Conservation (phyloP, 2,888 invertebrate genomes). For the Sisyra nigra region DNA sequence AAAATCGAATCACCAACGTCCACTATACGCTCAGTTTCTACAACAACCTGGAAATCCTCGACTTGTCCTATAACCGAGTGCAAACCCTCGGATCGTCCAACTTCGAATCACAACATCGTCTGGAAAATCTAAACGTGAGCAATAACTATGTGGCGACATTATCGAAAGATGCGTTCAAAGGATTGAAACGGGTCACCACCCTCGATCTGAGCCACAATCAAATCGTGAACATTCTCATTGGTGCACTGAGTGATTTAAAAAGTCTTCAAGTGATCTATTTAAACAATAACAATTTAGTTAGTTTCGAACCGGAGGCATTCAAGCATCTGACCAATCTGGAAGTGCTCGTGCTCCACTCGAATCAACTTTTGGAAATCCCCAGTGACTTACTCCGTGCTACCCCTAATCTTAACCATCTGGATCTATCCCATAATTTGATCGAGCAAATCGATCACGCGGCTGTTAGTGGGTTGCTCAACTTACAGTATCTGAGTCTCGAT, state of each 20-base stretch:
- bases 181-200: conserved; percentile 45
- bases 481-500: conserved; percentile 52
- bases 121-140: conserved; percentile 62
- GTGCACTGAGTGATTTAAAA: conserved; percentile 63
- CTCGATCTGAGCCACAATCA: conserved; percentile 66
- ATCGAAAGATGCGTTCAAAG: conserved; percentile 61
- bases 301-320: conserved; percentile 53
- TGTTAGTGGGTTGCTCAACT: conserved; percentile 52
- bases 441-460: conserved; percentile 53
- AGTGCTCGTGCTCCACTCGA: conserved; percentile 58
- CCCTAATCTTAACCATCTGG: conserved; percentile 50
- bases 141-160: conserved; percentile 54
- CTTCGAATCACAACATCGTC: conserved; percentile 59
- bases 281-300: conserved; percentile 58
- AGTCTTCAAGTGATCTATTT: conserved; percentile 58
- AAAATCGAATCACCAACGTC: conserved; percentile 65
- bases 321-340: conserved; percentile 51
- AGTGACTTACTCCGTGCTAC: conserved; percentile 48
- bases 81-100: conserved; percentile 65
- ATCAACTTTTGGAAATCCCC: conserved; percentile 64
- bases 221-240: conserved; percentile 52
- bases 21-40: conserved; percentile 68
- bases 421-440: conserved; percentile 65
- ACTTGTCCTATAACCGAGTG: conserved; percentile 69
- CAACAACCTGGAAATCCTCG: conserved; percentile 59